Percentiles rank a stretch among this genome's conserved stretches.
Conservation (phyloP, 2,113 vertebrate species). For the Colossoma macropomum region DNA sequence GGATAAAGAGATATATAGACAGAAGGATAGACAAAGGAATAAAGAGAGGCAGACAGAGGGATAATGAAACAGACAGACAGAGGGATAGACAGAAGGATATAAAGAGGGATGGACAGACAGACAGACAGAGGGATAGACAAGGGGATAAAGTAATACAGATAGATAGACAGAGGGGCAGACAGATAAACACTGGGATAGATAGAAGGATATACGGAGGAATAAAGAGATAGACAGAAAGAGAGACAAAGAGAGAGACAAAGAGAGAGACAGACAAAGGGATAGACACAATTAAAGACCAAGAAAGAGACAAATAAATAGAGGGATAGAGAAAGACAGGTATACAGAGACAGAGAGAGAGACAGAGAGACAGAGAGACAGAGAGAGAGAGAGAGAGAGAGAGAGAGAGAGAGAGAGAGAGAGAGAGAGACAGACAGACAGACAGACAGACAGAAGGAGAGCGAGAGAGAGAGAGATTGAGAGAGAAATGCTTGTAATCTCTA, state of each 20-base stretch:
- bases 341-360: neutral
- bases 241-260: too few species aligned
- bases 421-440: neutral
- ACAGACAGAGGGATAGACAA: neutral
- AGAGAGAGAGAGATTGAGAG: constrained; percentile 38
- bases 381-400: neutral
- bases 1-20: too few species aligned
- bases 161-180: neutral
- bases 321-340: neutral
- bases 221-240: too few species aligned
- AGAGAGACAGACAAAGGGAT: too few species aligned
- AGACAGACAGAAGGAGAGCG: neutral
- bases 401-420: neutral
- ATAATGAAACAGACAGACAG: neutral
- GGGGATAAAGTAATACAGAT: too few species aligned
- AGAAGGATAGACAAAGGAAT: too few species aligned
- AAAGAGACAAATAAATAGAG: neutral
- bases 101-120: neutral
- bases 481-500: constrained; percentile 55
- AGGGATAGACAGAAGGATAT: neutral
- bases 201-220: too few species aligned
- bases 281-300: too few species aligned
- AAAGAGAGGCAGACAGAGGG: neutral
- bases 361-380: neutral
- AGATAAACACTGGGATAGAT: neutral